phyloP scores from a whole-genome alignment of 2,888 invertebrate genomes.

The Pyrgus malvae region DNA sequence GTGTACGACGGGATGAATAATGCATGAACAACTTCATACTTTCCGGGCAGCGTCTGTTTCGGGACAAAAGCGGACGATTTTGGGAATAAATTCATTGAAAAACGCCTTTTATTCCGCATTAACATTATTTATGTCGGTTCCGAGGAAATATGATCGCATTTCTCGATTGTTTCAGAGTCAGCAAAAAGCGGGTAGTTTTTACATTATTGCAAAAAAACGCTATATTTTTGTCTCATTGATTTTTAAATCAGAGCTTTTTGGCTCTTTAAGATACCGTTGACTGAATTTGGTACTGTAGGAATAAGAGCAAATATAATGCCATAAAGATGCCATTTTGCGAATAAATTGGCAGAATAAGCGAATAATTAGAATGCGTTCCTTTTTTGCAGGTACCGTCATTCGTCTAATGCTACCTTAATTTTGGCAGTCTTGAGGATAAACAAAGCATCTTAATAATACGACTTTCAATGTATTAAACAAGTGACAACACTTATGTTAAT shows the following conservation, averaged over 20 bases:
- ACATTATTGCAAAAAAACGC: background rate
- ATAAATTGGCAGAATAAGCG: too few species aligned
- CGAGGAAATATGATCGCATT: constrained; percentile 36
- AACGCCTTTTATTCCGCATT: constrained; percentile 71
- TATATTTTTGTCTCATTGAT: background rate
- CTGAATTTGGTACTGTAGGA: too few species aligned
- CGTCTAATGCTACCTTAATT: too few species aligned
- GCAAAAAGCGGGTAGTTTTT: constrained; percentile 2
- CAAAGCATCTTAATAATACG: too few species aligned
- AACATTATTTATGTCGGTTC: constrained; percentile 69
- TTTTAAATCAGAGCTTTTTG: background rate
- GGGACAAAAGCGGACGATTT: constrained; percentile 63
- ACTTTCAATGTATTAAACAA: too few species aligned
- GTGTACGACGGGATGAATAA: constrained; percentile 56
- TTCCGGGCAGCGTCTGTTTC: constrained; percentile 52
- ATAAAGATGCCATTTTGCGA: too few species aligned
- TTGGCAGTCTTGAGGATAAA: too few species aligned
- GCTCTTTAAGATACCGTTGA: too few species aligned
- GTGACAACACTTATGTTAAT: background rate
- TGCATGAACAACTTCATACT: constrained; percentile 76
- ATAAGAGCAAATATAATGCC: too few species aligned
- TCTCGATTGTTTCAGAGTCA: constrained; percentile 29
- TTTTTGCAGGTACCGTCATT: too few species aligned
- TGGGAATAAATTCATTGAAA: constrained; percentile 73
- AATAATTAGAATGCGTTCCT: too few species aligned